phyloP scores from a whole-genome alignment of 2,797 vertebrate genomes.

The Hypotaenidia okinawae region DNA sequence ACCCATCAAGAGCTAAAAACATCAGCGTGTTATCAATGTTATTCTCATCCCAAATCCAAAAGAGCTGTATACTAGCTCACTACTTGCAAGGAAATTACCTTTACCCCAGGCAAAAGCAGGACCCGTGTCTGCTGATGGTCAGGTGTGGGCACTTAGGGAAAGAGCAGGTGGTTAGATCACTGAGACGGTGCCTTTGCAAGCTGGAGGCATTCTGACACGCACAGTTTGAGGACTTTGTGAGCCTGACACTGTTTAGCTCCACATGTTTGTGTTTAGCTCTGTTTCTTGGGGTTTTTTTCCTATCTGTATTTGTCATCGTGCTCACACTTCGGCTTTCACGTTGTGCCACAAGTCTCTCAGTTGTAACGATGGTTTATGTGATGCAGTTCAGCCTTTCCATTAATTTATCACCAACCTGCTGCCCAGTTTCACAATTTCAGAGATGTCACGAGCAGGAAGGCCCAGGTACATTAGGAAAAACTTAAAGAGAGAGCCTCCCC shows the following conservation, averaged over 20 bases:
- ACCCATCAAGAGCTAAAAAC: too few relatives aligned
- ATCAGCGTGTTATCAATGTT: too few relatives aligned
- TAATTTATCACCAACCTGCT: not conserved
- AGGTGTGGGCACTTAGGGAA: fast-evolving
- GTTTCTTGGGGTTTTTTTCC: not conserved
- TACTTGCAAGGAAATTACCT: too few relatives aligned
- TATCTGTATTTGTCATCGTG: slow-evolving; percentile 3
- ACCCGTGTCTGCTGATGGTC: not conserved
- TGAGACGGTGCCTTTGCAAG: not conserved
- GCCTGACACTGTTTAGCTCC: not conserved
- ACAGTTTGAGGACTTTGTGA: not conserved
- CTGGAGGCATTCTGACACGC: not conserved
- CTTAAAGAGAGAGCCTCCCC: not conserved
- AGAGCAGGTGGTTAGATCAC: not conserved
- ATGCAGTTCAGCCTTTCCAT: not conserved
- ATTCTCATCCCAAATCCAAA: too few relatives aligned
- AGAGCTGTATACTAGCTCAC: too few relatives aligned
- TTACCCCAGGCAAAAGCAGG: too few relatives aligned
- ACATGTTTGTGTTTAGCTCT: not conserved
- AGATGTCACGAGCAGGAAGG: not conserved
- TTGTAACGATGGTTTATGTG: not conserved
- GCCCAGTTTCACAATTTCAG: not conserved
- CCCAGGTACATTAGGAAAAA: not conserved
- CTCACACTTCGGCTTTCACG: not conserved
- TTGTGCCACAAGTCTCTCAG: slow-evolving; percentile 28